phyloP scores from a whole-genome alignment of 2,797 vertebrate species.

The Tympanoctomys barrerae region DNA sequence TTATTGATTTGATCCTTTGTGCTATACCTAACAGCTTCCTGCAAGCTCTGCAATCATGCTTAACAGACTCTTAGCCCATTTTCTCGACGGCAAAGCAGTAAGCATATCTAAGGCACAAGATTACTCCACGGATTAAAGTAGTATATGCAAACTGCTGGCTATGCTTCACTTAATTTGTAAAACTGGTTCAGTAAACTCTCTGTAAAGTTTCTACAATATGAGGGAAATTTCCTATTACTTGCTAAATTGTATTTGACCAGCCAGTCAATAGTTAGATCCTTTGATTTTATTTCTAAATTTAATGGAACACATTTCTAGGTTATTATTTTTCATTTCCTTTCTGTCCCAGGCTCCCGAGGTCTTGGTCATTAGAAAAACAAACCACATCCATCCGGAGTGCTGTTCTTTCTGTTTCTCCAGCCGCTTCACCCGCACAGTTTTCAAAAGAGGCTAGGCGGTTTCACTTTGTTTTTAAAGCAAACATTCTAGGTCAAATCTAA shows the following conservation, averaged over 20 bases:
- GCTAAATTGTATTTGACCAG: slow-evolving; percentile 43
- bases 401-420: background rate
- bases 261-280: background rate
- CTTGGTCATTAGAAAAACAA: slow-evolving; percentile 67
- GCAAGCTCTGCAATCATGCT: background rate
- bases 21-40: background rate
- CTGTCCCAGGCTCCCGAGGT: slow-evolving; percentile 23
- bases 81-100: slow-evolving; percentile 2
- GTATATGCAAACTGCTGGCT: background rate
- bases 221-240: slow-evolving; percentile 48
- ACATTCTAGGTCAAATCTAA: slow-evolving; percentile 41
- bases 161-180: background rate
- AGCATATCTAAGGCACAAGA: background rate
- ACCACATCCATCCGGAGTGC: slow-evolving; percentile 28
- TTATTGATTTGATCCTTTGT: background rate
- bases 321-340: slow-evolving; percentile 66
- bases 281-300: slow-evolving; percentile 60
- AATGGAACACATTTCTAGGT: slow-evolving; percentile 26
- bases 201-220: slow-evolving; percentile 23
- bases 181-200: background rate
- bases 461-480: slow-evolving; percentile 61
- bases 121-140: slow-evolving; percentile 28
- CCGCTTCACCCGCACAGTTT: background rate
- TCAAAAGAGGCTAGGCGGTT: slow-evolving; percentile 2
- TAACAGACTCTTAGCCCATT: background rate